Conservation (phyloP, 2,888 invertebrate genomes). For the Lasioglossum figueresi region DNA sequence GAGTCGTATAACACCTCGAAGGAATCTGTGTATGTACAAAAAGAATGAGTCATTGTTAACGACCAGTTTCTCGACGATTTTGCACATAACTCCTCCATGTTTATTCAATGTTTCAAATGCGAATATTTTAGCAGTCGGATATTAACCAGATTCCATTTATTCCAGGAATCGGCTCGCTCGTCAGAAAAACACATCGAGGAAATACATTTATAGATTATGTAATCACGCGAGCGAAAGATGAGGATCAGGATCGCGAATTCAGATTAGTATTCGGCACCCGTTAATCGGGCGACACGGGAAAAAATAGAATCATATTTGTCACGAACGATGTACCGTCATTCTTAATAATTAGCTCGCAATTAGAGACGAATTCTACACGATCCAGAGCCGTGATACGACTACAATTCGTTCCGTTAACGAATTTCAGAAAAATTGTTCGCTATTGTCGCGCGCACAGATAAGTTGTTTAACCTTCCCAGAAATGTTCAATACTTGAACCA, state of each 20-base stretch:
- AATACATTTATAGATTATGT: not conserved
- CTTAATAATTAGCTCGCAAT: not conserved
- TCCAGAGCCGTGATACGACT: not conserved
- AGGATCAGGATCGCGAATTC: not conserved
- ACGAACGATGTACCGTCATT: not conserved
- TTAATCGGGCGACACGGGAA: not conserved
- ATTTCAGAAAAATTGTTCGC: not conserved
- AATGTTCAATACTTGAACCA: not conserved
- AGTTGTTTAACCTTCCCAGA: not conserved
- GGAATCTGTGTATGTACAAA: not conserved
- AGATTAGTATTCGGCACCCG: slow-evolving; percentile 6
- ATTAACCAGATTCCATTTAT: slow-evolving; percentile 2
- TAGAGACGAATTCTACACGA: not conserved
- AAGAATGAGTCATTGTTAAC: not conserved
- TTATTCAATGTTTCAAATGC: not conserved
- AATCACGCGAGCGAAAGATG: not conserved
- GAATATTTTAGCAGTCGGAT: not conserved
- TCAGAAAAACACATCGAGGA: not conserved
- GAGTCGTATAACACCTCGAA: not conserved
- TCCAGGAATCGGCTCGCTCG: not conserved
- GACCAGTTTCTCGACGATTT: not conserved
- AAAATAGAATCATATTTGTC: not conserved
- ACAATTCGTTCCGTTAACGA: not conserved
- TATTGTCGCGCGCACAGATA: not conserved
- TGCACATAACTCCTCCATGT: not conserved